Evolutionary conservation across 2,113 vertebrate species (phyloP).

Genomic region (Lethenteron reissneri): DNA sequence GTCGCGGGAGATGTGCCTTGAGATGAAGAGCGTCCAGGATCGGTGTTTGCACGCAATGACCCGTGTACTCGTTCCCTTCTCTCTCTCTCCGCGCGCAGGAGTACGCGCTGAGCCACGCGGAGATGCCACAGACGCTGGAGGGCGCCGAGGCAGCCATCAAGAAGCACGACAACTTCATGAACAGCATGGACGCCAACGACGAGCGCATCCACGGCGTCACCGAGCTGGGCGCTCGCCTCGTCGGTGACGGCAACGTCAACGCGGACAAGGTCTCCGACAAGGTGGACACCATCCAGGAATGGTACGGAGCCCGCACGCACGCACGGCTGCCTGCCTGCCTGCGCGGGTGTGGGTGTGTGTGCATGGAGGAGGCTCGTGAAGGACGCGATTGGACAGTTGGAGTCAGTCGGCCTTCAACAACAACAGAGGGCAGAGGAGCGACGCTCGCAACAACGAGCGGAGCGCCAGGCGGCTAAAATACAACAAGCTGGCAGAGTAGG

Average conservation of each 20-base stretch:
- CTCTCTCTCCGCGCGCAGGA: slow-evolving; percentile 29
- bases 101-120: slow-evolving; percentile 55
- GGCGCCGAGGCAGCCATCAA: slow-evolving; percentile 48
- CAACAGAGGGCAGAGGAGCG: no score
- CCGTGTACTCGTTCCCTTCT: neutral
- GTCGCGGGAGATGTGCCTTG: no score
- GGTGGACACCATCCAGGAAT: slow-evolving; percentile 40
- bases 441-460: no score
- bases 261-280: slow-evolving; percentile 49
- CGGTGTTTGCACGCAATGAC: neutral
- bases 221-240: slow-evolving; percentile 34
- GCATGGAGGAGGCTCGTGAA: slow-evolving; percentile 22
- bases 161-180: slow-evolving; percentile 58
- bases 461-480: no score
- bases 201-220: slow-evolving; percentile 45
- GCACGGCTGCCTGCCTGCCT: slow-evolving; percentile 11
- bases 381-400: slow-evolving; percentile 7
- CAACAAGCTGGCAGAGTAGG: no score
- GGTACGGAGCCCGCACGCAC: slow-evolving; percentile 23
- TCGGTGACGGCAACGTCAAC: slow-evolving; percentile 49
- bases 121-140: slow-evolving; percentile 42
- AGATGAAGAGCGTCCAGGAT: neutral
- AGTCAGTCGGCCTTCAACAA: no score
- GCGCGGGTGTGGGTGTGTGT: slow-evolving; percentile 15
- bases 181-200: slow-evolving; percentile 43